Evolutionary conservation across 2,113 vertebrate genomes (phyloP), one percentile per base, ranked within the genome.

Genomic region (Ellobius talpinus): DNA sequence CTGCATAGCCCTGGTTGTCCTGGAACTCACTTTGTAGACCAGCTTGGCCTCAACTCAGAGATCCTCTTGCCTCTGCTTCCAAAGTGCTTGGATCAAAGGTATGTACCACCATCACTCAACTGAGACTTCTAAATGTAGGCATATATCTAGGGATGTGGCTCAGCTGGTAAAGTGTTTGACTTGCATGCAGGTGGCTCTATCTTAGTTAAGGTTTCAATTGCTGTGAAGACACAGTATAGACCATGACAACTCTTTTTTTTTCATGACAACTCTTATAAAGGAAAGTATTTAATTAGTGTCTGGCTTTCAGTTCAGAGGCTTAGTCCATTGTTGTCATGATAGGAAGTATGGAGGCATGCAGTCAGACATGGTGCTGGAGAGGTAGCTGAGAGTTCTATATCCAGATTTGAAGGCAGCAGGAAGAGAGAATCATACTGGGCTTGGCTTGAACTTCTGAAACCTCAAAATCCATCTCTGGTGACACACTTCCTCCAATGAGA

Each of bases 31-130:
- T 73, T 39, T 73, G 70, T 39, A 73, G n/a, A 73, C 70, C 19
- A 39, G 19, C 36, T 21, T 73, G n/a, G n/a, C 19, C 70, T n/a
- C 16, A 17, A n/a, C 68, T 72, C 8, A 70, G 33, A 70, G 68
- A 36, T n/a, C 33, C 7, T 19, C 68, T 6, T n/a, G 33, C 68
- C 68, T 72, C 68, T 72, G 36, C 17, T 8, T 73, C 8, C 68
- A 36, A 39, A 39, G 70, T 73, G 17, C 70, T 73, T 9, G 19
- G 8, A 39, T 73, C 21, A 73, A 73, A 39, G 36, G 7, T 73
- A n/a, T 73, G 70, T 0, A 10, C 36, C 70, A 73, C 19, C 3
- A 23, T 9, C 9, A 23, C n/a, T n/a, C 8, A 39, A 1, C 0
- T 88, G 19, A 88, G 66, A 36, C 3, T 52, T 87, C 24, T 70